Conservation (phyloP, 2,113 vertebrate genomes). For the Patagioenas fasciata region DNA sequence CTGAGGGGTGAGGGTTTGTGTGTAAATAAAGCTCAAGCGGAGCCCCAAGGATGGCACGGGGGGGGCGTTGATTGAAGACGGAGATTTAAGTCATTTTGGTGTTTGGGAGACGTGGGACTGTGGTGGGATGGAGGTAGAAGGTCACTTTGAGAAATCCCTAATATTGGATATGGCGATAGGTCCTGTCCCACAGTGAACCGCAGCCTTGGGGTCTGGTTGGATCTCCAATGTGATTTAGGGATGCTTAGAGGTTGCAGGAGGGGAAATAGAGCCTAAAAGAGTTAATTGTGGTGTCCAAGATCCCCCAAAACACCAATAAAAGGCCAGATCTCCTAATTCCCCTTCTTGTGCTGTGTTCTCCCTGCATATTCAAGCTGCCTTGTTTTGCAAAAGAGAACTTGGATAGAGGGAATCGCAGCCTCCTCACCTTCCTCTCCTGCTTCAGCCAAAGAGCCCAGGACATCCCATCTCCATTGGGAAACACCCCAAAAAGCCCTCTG, state of each 20-base stretch:
- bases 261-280: not conserved
- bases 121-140: not conserved
- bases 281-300: not conserved
- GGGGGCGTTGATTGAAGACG: not conserved
- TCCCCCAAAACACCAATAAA: accelerated
- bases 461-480: not conserved
- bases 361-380: accelerated
- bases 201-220: not conserved
- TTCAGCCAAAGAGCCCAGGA: not conserved
- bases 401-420: not conserved
- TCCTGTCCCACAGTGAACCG: accelerated
- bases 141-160: not conserved
- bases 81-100: not conserved
- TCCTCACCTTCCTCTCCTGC: not conserved
- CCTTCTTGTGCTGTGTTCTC: not conserved
- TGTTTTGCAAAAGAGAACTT: accelerated
- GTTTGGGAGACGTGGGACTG: accelerated
- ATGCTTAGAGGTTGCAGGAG: not conserved
- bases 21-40: not conserved
- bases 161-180: accelerated
- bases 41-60: not conserved
- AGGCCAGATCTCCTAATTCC: accelerated
- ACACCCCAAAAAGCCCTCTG: accelerated
- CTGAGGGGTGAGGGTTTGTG: not conserved
- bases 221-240: not conserved